Conservation (phyloP, 2,113 vertebrate species). For the Ammospiza caudacuta region DNA sequence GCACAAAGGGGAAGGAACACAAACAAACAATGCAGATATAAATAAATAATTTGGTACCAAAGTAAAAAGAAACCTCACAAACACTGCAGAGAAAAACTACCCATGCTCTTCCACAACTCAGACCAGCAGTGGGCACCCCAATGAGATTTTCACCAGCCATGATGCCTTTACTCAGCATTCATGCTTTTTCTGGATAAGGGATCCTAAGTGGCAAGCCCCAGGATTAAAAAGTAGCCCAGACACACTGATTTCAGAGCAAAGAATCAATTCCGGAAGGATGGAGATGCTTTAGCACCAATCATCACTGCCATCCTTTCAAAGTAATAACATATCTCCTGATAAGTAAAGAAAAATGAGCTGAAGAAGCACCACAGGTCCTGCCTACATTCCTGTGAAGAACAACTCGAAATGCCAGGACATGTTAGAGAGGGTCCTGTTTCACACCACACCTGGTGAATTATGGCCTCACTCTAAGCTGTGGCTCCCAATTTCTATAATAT, state of each 20-base stretch:
- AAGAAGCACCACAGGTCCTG: background rate
- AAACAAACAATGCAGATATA: background rate
- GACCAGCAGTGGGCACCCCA: background rate
- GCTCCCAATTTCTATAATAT: background rate
- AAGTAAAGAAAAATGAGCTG: background rate
- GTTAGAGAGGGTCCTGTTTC: background rate
- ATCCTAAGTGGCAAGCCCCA: background rate
- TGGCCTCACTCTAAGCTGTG: background rate
- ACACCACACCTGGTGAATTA: background rate
- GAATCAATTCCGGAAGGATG: background rate
- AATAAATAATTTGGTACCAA: background rate
- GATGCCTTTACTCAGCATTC: too few species aligned
- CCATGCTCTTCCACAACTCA: background rate
- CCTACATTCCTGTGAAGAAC: background rate
- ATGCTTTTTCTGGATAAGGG: background rate
- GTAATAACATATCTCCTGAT: background rate
- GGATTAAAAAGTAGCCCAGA: background rate
- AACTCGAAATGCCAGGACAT: fast-evolving
- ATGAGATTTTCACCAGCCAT: background rate
- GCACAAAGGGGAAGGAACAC: background rate
- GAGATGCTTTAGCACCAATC: background rate
- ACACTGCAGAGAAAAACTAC: background rate
- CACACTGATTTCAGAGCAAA: background rate
- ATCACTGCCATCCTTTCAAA: background rate
- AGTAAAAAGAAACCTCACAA: background rate